Evolutionary conservation across 1,140 invertebrate species (phyloP).

Genomic region (Acromyrmex charruanus): DNA sequence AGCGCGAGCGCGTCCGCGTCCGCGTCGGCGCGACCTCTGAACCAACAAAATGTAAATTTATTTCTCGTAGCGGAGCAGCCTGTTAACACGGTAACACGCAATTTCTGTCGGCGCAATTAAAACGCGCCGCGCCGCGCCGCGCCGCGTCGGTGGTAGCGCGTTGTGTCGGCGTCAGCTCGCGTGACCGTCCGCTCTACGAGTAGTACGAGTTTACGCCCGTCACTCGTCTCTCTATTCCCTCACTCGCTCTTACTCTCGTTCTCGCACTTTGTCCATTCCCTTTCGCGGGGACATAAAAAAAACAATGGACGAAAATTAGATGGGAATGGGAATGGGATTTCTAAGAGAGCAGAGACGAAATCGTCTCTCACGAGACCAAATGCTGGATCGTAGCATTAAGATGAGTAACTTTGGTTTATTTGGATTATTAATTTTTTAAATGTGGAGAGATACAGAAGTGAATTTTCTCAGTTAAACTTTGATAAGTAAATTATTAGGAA

Average conservation of each 20-base stretch:
- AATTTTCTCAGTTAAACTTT: background rate
- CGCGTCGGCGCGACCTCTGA: conserved; percentile 20
- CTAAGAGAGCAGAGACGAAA: background rate
- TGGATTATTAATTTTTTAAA: conserved; percentile 22
- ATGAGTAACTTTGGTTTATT: background rate
- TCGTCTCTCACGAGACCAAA: conserved; percentile 25
- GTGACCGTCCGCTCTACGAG: conserved; percentile 32
- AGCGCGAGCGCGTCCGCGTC: background rate
- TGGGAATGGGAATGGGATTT: conserved; percentile 24
- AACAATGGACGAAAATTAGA: conserved; percentile 27
- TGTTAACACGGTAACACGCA: conserved; percentile 75
- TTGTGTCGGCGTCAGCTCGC: conserved; percentile 49
- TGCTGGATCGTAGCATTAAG: conserved; percentile 31
- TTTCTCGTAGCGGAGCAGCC: conserved; percentile 67
- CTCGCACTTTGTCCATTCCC: background rate
- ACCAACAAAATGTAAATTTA: conserved; percentile 72
- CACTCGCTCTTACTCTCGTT: background rate
- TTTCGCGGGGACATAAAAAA: conserved; percentile 58
- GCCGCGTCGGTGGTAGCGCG: conserved; percentile 17
- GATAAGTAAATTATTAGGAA: background rate
- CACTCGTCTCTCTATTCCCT: too few species aligned
- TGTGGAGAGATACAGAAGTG: background rate
- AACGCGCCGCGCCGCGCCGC: conserved; percentile 65
- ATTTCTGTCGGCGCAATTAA: conserved; percentile 78
- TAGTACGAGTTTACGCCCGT: too few species aligned